phyloP scores from a whole-genome alignment of 35 echinoderm and acorn worm species.

The Hemicentrotus pulcherrimus region DNA sequence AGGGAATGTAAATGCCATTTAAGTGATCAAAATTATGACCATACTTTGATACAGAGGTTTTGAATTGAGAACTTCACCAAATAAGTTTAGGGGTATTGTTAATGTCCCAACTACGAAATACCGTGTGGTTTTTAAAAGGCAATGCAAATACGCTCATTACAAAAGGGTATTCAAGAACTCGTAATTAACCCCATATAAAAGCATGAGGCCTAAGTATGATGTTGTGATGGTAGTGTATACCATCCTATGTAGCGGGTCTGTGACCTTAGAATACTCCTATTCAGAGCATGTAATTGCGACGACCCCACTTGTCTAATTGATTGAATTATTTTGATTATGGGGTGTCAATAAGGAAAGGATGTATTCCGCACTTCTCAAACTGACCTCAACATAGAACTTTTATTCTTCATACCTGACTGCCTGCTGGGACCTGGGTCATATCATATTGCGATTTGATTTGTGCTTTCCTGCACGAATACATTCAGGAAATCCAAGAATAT shows the following conservation, averaged over 20 bases:
- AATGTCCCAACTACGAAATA: background rate
- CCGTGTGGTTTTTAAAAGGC: background rate
- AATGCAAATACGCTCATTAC: background rate
- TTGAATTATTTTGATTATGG: conserved; percentile 39
- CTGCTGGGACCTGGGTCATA: background rate
- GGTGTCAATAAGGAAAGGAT: conserved; percentile 16
- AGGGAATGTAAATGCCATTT: too few species aligned
- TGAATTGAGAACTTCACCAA: too few species aligned
- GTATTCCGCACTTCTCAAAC: background rate
- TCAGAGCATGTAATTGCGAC: background rate
- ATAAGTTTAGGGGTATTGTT: too few species aligned
- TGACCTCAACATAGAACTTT: background rate
- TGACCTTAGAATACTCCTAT: background rate
- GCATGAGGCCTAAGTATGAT: background rate
- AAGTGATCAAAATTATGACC: too few species aligned
- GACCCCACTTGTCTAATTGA: conserved; percentile 31
- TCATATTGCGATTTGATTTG: conserved; percentile 13
- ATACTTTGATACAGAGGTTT: too few species aligned
- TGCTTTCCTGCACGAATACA: background rate
- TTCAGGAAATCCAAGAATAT: background rate
- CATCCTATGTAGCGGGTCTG: background rate
- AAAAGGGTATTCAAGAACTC: background rate
- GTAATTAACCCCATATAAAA: background rate
- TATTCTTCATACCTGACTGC: background rate
- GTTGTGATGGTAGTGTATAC: background rate